A percentile compares a stretch with the other conserved stretches of the same genome.
Evolutionary conservation across 2,888 invertebrate species (phyloP).

Genomic region (Thymelicus acteon): DNA sequence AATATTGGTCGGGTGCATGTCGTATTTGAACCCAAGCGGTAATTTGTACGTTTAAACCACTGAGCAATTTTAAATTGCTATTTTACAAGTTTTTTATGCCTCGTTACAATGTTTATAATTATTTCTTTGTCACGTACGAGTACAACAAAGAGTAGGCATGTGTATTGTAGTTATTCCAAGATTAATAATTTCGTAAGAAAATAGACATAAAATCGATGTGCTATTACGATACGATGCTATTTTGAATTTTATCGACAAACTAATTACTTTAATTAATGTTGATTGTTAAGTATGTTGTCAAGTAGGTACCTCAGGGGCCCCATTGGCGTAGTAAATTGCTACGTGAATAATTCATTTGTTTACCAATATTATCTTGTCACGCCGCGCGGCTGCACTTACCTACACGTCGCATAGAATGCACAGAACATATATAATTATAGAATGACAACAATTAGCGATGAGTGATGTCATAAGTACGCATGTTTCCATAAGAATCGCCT

Average conservation of each 20-base stretch:
- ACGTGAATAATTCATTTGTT: constrained; percentile 31
- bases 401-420: constrained; percentile 21
- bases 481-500: constrained; percentile 65
- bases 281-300: constrained; percentile 4
- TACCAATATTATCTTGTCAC: constrained; percentile 33
- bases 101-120: not conserved
- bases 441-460: constrained; percentile 37
- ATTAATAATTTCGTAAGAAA: not conserved
- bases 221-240: not conserved
- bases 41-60: not conserved
- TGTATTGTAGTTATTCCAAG: not conserved
- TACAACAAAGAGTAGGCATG: not conserved
- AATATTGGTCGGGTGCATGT: not conserved
- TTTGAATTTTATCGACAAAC: not conserved
- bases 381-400: constrained; percentile 20
- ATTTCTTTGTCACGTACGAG: constrained; percentile 5
- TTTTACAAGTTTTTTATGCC: not conserved
- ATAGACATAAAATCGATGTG: not conserved
- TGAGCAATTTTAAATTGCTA: not conserved
- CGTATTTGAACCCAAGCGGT: not conserved
- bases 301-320: constrained; percentile 1
- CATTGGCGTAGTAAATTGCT: constrained; percentile 7
- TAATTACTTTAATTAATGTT: constrained; percentile 11
- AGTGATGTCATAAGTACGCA: constrained; percentile 60
- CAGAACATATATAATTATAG: no score